A percentile compares a stretch with the other conserved stretches of the same genome.
These are phyloP conservation scores for Tipula lateralis DNA, from an alignment of 2,888 invertebrate genomes.

Conservation along the genomic window DNA sequence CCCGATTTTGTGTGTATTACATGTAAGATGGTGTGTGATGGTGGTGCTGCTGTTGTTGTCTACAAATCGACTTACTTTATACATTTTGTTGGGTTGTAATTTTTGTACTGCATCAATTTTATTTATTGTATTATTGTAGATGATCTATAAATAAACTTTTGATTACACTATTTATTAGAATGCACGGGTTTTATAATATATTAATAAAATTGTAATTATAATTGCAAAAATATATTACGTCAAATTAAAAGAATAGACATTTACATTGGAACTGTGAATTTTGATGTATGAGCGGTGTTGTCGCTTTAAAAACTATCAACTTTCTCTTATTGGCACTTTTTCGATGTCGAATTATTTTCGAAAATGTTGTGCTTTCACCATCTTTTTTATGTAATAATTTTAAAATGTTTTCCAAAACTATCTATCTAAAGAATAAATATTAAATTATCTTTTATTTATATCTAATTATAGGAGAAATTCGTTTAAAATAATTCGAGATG, in stretches of 20 bases:
- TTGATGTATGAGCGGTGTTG: not conserved
- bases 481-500: not conserved
- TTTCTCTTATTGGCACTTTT: not conserved
- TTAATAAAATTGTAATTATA: not conserved
- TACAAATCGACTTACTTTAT: not conserved
- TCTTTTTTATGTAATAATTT: not conserved
- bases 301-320: not conserved
- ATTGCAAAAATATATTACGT: slow-evolving; percentile 28
- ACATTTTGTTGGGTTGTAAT: slow-evolving; percentile 9
- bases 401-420: no score
- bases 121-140: not conserved
- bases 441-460: no score
- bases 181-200: not conserved
- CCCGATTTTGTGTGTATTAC: not conserved
- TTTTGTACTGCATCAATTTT: slow-evolving; percentile 2
- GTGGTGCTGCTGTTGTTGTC: slow-evolving; percentile 6
- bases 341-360: not conserved
- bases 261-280: slow-evolving; percentile 20
- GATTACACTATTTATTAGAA: not conserved
- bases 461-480: no score
- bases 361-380: not conserved
- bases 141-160: not conserved
- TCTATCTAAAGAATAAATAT: no score
- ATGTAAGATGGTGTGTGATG: not conserved
- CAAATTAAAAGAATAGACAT: slow-evolving; percentile 28